A percentile compares a stretch with the other conserved stretches of the same genome.
These are phyloP conservation scores for Napeogenes sylphis DNA, from an alignment of 2,888 invertebrate genomes.

Conservation along the genomic window DNA sequence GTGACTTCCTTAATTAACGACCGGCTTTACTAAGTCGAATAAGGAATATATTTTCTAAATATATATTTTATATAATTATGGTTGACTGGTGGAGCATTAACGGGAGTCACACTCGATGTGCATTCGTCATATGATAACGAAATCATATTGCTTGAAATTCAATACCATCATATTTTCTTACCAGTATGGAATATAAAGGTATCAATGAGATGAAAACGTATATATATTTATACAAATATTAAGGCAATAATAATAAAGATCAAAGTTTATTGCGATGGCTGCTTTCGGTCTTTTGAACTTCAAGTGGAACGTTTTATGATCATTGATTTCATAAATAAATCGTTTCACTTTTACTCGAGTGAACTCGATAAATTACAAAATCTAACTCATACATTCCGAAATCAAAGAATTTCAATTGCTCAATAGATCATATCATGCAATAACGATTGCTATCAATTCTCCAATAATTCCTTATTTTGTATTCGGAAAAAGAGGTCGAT, in stretches of 20 bases:
- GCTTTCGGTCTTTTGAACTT: constrained; percentile 49
- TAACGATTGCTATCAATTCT: no score
- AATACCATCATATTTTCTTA: constrained; percentile 28
- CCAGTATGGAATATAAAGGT: constrained; percentile 9
- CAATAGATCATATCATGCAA: no score
- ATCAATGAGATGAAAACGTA: neutral
- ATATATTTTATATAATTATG: constrained; percentile 21
- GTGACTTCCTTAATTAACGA: neutral
- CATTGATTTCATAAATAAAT: constrained; percentile 41
- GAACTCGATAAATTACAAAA: no score
- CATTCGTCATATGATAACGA: constrained; percentile 63
- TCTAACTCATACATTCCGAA: no score
- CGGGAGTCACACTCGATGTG: constrained; percentile 66
- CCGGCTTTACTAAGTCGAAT: neutral
- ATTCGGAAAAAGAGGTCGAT: no score
- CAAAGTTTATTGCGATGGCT: constrained; percentile 54
- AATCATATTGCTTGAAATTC: constrained; percentile 37
- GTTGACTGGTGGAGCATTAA: constrained; percentile 63
- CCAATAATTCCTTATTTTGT: no score
- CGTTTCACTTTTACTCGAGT: constrained; percentile 42
- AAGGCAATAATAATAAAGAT: constrained; percentile 55
- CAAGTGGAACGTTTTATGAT: constrained; percentile 54
- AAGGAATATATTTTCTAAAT: neutral
- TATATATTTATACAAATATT: constrained; percentile 19
- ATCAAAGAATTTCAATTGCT: no score